Conservation (phyloP, 1,140 invertebrate genomes). For the Archegozetes longisetosus region DNA sequence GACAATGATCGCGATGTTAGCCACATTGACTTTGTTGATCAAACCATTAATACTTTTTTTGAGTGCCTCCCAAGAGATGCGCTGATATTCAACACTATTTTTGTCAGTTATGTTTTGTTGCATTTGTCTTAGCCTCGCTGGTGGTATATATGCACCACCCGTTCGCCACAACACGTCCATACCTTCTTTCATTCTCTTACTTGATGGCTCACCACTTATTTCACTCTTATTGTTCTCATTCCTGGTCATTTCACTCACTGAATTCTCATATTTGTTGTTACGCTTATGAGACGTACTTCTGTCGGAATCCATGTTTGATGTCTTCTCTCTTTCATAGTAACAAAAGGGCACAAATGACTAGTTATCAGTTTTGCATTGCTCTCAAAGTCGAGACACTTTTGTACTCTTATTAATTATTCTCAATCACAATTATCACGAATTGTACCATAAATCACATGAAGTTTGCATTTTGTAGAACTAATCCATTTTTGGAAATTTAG, state of each 20-base stretch:
- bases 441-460: too few species aligned
- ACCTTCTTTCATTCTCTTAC: background rate
- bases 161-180: conserved; percentile 54
- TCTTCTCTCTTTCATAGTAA: background rate
- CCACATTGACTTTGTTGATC: conserved; percentile 94
- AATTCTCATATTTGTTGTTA: background rate
- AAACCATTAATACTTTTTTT: conserved; percentile 98
- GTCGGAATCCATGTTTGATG: background rate
- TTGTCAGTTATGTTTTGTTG: conserved; percentile 88
- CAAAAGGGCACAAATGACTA: background rate
- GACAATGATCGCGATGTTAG: conserved; percentile 84
- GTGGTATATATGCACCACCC: conserved; percentile 95
- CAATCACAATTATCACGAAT: too few species aligned
- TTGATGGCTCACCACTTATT: background rate
- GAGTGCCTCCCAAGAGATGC: conserved; percentile 93
- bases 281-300: background rate
- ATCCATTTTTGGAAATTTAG: too few species aligned
- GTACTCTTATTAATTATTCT: too few species aligned
- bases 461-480: too few species aligned
- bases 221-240: background rate
- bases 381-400: too few species aligned
- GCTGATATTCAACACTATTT: conserved; percentile 71
- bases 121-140: conserved; percentile 83
- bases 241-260: background rate
- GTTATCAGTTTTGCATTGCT: too few species aligned